phyloP scores from a whole-genome alignment of 2,797 vertebrate species.

The Erithacus rubecula region DNA sequence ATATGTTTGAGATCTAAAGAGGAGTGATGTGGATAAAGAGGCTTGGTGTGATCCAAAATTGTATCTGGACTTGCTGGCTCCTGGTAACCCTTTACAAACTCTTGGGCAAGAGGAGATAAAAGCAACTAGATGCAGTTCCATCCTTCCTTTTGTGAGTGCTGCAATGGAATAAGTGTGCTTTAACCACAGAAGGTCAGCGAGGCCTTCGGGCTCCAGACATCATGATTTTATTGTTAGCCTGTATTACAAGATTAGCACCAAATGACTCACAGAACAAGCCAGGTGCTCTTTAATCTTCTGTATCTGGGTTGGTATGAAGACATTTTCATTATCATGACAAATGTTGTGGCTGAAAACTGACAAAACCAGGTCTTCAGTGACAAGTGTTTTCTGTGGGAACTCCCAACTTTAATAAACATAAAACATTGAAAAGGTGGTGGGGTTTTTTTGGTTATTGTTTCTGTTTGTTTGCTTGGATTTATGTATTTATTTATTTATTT shows the following conservation, averaged over 20 bases:
- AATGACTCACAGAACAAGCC: slow-evolving; percentile 8
- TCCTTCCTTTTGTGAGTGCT: background rate
- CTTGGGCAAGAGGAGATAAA: background rate
- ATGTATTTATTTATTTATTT: no score
- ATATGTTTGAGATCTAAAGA: background rate
- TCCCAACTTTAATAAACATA: background rate
- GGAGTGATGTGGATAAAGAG: background rate
- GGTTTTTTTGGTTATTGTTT: background rate
- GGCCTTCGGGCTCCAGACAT: background rate
- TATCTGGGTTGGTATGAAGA: background rate
- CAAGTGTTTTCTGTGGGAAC: background rate
- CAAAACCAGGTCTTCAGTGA: background rate
- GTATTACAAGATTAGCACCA: slow-evolving; percentile 21
- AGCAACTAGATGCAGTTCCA: background rate
- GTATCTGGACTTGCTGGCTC: background rate
- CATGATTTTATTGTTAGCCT: slow-evolving; percentile 32
- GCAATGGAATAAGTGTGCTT: background rate
- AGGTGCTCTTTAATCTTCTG: slow-evolving; percentile 47
- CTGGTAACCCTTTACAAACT: background rate
- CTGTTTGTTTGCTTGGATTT: no score
- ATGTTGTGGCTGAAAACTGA: background rate
- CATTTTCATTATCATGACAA: background rate
- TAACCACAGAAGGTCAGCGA: slow-evolving; percentile 6
- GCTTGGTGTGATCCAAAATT: background rate
- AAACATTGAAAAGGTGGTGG: background rate